These are phyloP conservation scores for Apodemus agrarius DNA, from an alignment of 2,797 vertebrate species.

Conservation along the genomic window DNA sequence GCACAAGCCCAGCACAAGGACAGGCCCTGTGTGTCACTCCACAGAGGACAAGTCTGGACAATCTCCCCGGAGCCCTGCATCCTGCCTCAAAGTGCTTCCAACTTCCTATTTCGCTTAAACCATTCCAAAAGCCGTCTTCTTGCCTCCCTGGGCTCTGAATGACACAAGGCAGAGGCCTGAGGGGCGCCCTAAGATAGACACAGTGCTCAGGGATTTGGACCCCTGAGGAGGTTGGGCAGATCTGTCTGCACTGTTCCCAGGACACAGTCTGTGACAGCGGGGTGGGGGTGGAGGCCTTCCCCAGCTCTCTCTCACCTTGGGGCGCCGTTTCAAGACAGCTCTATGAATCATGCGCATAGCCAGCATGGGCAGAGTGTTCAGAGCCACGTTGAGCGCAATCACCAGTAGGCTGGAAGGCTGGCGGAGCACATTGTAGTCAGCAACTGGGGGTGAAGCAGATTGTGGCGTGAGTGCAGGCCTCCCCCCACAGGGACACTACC, in stretches of 20 bases:
- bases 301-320: slow-evolving; percentile 50
- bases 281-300: background rate
- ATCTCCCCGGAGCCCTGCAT: no score
- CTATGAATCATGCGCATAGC: slow-evolving; percentile 80
- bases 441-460: slow-evolving; percentile 76
- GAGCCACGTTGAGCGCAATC: slow-evolving; percentile 89
- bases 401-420: slow-evolving; percentile 90
- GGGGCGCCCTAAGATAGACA: background rate
- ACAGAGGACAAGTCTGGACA: no score
- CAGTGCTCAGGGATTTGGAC: no score
- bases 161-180: no score
- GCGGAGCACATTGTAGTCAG: slow-evolving; percentile 86
- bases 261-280: background rate
- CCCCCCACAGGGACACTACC: background rate
- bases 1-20: background rate
- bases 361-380: slow-evolving; percentile 89
- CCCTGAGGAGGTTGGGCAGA: accelerated
- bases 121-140: background rate
- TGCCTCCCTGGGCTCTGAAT: background rate
- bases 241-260: background rate
- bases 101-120: background rate
- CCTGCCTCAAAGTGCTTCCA: no score
- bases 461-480: accelerated
- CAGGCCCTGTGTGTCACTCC: no score
- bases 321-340: slow-evolving; percentile 53